These are phyloP conservation scores for Corythoichthys intestinalis DNA, from an alignment of 2,113 vertebrate species.

Conservation along the genomic window DNA sequence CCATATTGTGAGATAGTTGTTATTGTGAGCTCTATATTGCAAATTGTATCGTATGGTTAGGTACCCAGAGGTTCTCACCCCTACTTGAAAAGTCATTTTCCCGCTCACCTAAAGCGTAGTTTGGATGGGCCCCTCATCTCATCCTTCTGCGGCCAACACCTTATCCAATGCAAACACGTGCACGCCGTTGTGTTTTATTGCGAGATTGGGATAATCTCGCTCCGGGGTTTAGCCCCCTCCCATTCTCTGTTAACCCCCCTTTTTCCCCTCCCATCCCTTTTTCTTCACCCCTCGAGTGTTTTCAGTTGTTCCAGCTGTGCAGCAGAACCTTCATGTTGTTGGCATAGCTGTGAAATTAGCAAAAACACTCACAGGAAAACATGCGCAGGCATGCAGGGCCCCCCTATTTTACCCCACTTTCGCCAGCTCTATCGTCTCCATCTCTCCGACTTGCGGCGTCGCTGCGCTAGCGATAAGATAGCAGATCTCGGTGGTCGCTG, in stretches of 20 bases:
- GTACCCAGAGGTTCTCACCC: too few species aligned
- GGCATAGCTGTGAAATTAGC: constrained; percentile 65
- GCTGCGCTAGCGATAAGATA: constrained; percentile 80
- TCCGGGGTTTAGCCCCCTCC: constrained; percentile 27
- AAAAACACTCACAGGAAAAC: constrained; percentile 60
- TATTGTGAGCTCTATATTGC: too few species aligned
- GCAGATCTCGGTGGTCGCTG: constrained; percentile 85
- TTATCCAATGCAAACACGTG: constrained; percentile 51
- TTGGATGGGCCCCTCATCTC: constrained; percentile 28
- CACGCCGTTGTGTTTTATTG: constrained; percentile 55
- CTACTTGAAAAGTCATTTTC: background rate
- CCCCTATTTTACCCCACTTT: constrained; percentile 54
- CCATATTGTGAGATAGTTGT: too few species aligned
- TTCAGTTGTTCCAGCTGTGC: constrained; percentile 70
- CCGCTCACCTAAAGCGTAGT: background rate
- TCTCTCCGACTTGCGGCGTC: constrained; percentile 63
- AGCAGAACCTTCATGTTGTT: constrained; percentile 68
- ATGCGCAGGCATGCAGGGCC: constrained; percentile 40
- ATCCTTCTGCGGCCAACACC: constrained; percentile 32
- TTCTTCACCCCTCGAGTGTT: constrained; percentile 50
- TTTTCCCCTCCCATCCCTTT: background rate
- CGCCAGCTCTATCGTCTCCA: constrained; percentile 59
- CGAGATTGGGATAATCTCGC: constrained; percentile 58
- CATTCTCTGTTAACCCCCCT: constrained; percentile 31
- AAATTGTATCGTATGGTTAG: too few species aligned